These are phyloP conservation scores for Euspilapteryx auroguttella DNA, from an alignment of 2,888 invertebrate genomes.

Conservation along the genomic window DNA sequence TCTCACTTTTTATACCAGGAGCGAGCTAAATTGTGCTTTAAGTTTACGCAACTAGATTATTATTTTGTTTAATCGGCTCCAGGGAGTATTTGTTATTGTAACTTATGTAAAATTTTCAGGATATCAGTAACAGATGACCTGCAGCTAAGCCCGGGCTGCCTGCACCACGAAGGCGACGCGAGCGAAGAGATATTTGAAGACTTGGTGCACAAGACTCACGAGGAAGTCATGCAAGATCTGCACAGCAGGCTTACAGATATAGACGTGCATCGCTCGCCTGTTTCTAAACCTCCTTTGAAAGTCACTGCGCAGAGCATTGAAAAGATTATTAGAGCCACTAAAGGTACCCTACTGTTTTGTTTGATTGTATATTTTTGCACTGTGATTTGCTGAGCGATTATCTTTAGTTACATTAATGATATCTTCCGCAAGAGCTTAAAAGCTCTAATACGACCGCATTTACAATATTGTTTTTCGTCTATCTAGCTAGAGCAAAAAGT, in stretches of 20 bases:
- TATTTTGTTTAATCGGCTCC: too few species aligned
- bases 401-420: too few species aligned
- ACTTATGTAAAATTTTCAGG: conserved; percentile 14
- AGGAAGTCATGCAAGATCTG: conserved; percentile 52
- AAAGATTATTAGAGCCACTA: conserved; percentile 37
- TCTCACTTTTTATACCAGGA: too few species aligned
- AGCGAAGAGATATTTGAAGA: conserved; percentile 42
- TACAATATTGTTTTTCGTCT: too few species aligned
- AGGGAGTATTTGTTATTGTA: too few species aligned
- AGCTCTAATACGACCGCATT: too few species aligned
- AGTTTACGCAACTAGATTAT: too few species aligned
- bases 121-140: conserved; percentile 28
- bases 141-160: conserved; percentile 37
- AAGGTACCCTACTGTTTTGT: conserved; percentile 23
- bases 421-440: too few species aligned
- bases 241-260: conserved; percentile 48
- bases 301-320: conserved; percentile 52
- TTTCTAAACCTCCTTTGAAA: conserved; percentile 34
- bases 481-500: too few species aligned
- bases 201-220: conserved; percentile 52
- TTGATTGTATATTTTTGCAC: too few species aligned
- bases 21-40: too few species aligned
- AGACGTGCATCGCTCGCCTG: conserved; percentile 41
- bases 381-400: too few species aligned
- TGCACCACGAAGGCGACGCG: conserved; percentile 37